Evolutionary conservation across 1,140 invertebrate genomes (phyloP).

Genomic region (Pseudomyrmex flavicornis): DNA sequence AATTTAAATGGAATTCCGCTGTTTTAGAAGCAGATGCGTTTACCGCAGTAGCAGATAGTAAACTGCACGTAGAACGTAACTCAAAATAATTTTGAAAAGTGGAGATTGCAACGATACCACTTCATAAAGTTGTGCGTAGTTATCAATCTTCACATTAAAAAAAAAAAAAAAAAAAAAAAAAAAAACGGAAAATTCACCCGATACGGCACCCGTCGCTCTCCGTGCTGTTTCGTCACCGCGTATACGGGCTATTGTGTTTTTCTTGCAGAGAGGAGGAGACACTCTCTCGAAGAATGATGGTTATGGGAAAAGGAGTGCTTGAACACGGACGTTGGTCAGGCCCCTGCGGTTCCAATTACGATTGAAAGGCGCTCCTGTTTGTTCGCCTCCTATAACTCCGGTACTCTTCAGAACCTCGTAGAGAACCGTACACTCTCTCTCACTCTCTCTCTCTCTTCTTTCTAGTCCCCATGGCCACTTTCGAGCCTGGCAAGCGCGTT

Average conservation of each 20-base stretch:
- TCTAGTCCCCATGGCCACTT: conserved; percentile 72
- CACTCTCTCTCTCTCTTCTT: no score
- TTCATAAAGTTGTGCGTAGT: no score
- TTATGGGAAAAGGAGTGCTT: conserved; percentile 80
- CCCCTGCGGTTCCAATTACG: conserved; percentile 79
- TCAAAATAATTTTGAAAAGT: no score
- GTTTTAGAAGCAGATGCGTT: no score
- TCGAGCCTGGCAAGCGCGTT: conserved; percentile 68
- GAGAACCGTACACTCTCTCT: conserved; percentile 52
- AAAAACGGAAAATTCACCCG: not conserved
- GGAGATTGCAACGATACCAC: no score
- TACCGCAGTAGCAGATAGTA: no score
- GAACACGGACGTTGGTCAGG: conserved; percentile 82
- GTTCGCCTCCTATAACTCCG: conserved; percentile 72
- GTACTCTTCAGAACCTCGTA: conserved; percentile 72
- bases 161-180: no score
- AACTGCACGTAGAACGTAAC: no score
- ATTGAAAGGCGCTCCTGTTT: conserved; percentile 74
- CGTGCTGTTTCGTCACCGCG: conserved; percentile 21
- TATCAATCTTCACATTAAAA: no score
- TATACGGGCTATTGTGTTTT: conserved; percentile 71
- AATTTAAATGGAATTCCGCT: no score
- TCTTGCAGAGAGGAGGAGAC: conserved; percentile 68
- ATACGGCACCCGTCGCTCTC: conserved; percentile 1
- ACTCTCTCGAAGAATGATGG: conserved; percentile 78